Conservation (phyloP, 2,113 vertebrate genomes). For the Tetraodon nigroviridis region DNA sequence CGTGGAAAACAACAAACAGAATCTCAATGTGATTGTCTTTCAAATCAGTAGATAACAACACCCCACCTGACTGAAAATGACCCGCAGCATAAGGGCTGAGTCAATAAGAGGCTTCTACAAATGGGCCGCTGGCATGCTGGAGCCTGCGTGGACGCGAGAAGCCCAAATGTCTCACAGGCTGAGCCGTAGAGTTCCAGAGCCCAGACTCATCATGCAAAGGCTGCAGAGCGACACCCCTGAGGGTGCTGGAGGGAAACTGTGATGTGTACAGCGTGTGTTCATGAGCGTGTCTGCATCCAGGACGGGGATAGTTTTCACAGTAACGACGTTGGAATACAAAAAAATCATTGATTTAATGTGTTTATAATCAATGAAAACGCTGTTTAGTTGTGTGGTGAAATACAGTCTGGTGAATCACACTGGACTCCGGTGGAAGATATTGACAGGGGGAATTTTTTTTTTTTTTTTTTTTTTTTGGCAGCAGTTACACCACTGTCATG, state of each 20-base stretch:
- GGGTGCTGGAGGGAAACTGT: not conserved
- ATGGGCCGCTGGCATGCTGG: slow-evolving; percentile 44
- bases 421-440: slow-evolving; percentile 25
- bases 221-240: not conserved
- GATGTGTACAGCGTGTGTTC: too few species aligned
- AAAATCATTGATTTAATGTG: slow-evolving; percentile 23
- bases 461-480: slow-evolving; percentile 32
- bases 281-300: too few species aligned
- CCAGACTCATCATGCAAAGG: not conserved
- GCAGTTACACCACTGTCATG: slow-evolving; percentile 5
- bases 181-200: not conserved
- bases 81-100: slow-evolving; percentile 63
- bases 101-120: slow-evolving; percentile 66
- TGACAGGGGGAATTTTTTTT: slow-evolving; percentile 35
- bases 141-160: slow-evolving; percentile 35
- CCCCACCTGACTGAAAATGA: slow-evolving; percentile 63
- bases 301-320: too few species aligned
- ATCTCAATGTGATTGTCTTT: slow-evolving; percentile 68
- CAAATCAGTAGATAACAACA: slow-evolving; percentile 66
- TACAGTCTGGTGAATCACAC: slow-evolving; percentile 9
- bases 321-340: too few species aligned
- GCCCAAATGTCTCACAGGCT: slow-evolving; percentile 9
- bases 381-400: slow-evolving; percentile 20
- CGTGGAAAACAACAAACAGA: slow-evolving; percentile 75
- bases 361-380: slow-evolving; percentile 19